Evolutionary conservation across 2,797 vertebrate genomes (phyloP).

Genomic region (Tarsius wallacei): DNA sequence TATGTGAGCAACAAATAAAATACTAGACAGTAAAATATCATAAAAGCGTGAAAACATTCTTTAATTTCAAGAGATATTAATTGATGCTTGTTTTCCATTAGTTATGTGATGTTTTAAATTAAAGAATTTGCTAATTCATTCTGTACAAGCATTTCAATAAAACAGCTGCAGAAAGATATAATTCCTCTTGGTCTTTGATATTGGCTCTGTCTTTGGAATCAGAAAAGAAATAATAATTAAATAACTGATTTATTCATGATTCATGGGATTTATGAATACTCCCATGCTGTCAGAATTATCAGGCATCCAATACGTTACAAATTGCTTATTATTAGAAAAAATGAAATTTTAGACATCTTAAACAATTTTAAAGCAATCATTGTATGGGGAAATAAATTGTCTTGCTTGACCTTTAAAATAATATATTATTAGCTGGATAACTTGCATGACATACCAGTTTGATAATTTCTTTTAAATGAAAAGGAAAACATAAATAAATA

Average conservation of each 20-base stretch:
- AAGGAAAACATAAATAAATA: background rate
- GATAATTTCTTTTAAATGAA: background rate
- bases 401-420: background rate
- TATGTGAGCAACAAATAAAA: background rate
- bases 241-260: background rate
- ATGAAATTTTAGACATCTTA: background rate
- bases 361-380: slow-evolving; percentile 3
- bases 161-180: background rate
- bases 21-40: background rate
- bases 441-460: background rate
- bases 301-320: background rate
- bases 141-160: background rate
- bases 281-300: background rate
- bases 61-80: background rate
- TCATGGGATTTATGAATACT: background rate
- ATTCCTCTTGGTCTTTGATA: background rate
- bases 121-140: background rate
- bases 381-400: background rate
- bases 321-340: background rate
- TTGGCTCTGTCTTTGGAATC: background rate
- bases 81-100: background rate
- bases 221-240: background rate
- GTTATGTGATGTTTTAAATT: background rate
- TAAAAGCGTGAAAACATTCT: background rate
- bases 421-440: background rate